Evolutionary conservation across 2,888 invertebrate species (phyloP).

Genomic region (Sinohyriopsis cumingii): DNA sequence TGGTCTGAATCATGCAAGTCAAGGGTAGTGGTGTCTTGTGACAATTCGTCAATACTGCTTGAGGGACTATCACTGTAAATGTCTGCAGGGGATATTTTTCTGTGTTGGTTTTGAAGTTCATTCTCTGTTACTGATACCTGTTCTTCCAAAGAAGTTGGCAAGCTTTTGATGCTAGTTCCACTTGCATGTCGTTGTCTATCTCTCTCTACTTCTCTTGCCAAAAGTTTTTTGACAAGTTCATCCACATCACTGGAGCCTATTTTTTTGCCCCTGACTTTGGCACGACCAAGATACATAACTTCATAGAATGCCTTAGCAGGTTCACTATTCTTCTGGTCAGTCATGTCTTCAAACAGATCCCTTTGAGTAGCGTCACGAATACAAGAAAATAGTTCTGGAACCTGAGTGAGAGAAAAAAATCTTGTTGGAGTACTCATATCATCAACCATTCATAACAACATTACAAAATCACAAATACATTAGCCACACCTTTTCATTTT

Average conservation of each 20-base stretch:
- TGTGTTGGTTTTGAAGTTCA: slow-evolving; percentile 44
- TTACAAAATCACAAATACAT: too few species aligned
- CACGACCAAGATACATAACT: slow-evolving; percentile 93
- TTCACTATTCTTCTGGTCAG: slow-evolving; percentile 38
- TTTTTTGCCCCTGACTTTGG: slow-evolving; percentile 88
- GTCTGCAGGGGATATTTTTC: slow-evolving; percentile 24
- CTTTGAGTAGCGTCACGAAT: slow-evolving; percentile 79
- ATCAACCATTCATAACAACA: too few species aligned
- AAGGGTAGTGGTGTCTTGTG: slow-evolving; percentile 18
- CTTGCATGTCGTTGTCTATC: slow-evolving; percentile 64
- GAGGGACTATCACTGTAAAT: slow-evolving; percentile 36
- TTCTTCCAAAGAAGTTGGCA: slow-evolving; percentile 64
- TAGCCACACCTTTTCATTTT: too few species aligned
- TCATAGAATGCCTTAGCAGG: slow-evolving; percentile 71
- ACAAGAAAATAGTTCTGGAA: slow-evolving; percentile 81
- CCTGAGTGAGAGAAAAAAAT: slow-evolving; percentile 73
- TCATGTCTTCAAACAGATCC: slow-evolving; percentile 44
- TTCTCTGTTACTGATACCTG: slow-evolving; percentile 63
- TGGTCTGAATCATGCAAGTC: slow-evolving; percentile 6
- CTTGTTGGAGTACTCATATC: too few species aligned
- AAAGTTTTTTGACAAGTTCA: slow-evolving; percentile 88
- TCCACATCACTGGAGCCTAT: slow-evolving; percentile 92
- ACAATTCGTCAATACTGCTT: slow-evolving; percentile 54
- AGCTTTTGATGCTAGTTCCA: slow-evolving; percentile 66
- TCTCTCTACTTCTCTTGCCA: slow-evolving; percentile 44